These are phyloP conservation scores for Rhinella marina DNA, from an alignment of 2,797 vertebrate genomes.

Conservation along the genomic window DNA sequence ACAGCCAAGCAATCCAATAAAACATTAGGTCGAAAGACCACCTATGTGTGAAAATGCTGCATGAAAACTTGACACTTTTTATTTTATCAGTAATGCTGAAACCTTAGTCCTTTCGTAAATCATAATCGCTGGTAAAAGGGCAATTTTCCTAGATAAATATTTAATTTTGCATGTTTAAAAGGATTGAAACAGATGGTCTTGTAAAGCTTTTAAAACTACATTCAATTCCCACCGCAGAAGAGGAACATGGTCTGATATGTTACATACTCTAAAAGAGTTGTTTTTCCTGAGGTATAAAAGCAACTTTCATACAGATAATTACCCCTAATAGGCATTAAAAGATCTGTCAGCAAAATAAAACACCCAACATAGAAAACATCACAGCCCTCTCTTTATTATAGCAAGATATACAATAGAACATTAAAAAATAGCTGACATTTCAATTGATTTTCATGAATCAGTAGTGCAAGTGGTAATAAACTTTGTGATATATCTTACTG, in stretches of 20 bases:
- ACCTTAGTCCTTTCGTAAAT: not conserved
- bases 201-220: conserved; percentile 22
- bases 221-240: not conserved
- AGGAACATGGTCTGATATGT: conserved; percentile 18
- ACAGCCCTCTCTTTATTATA: not conserved
- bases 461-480: no score
- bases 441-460: no score
- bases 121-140: not conserved
- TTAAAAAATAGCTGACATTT: not conserved
- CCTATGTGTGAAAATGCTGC: not conserved
- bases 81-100: not conserved
- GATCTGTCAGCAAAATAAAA: not conserved
- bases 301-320: not conserved
- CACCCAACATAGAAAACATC: not conserved
- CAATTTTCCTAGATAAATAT: conserved; percentile 24
- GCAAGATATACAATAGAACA: not conserved
- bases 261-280: not conserved
- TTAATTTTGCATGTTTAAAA: conserved; percentile 6
- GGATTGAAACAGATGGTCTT: not conserved
- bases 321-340: not conserved
- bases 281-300: conserved; percentile 5
- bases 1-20: not conserved
- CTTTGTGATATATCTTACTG: no score
- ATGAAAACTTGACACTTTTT: not conserved
- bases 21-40: not conserved